Evolutionary conservation across 1,140 invertebrate species (phyloP), one percentile per base, ranked within the genome.

Genomic region (Drosophila tristis): DNA sequence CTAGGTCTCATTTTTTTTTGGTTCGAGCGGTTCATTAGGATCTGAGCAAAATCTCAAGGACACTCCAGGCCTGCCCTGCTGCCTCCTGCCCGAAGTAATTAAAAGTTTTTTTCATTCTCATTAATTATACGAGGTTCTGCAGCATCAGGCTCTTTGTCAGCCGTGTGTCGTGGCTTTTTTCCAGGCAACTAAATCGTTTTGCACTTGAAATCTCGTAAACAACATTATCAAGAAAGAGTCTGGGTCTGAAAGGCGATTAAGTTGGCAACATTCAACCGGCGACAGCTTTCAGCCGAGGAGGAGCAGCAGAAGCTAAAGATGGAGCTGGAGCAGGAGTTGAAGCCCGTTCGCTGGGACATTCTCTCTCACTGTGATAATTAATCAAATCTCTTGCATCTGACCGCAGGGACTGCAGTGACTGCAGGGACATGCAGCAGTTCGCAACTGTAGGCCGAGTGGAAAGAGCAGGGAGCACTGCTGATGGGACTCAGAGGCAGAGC

Each of bases 21-120:
- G 50, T 35, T 16, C 50, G 29, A n/a, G 26, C 65, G 55, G 53
- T 66, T 87, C 84, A 87, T 87, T 87, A 87, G 81, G 72, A 75
- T 55, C 60, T n/a, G n/a, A 51, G 43, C 13, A 15, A 7, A 13
- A 29, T 55, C 50, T 47, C 82, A 87, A 89, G 85, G 85, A 77
- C 81, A 71, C 35, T 23, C 20, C 1, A 20, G 20, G 39, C 16
- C 31, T 15, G 26, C n/a, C 20, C 51, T 35, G 23, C 59, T 47
- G 13, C 26, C 13, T 16, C 45, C 45, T 60, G 68, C 51, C 63
- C 45, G 16, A 23, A 47, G 67, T 79, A 87, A 87, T 87, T 87
- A 90, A 87, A 87, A 81, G 74, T 90, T 89, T 89, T 89, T 84
- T 77, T 89, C 79, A 89, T 89, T 58, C 59, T 76, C 84, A 89